phyloP scores from a whole-genome alignment of 1,140 invertebrate species.

The Ceratosolen solmsi region DNA sequence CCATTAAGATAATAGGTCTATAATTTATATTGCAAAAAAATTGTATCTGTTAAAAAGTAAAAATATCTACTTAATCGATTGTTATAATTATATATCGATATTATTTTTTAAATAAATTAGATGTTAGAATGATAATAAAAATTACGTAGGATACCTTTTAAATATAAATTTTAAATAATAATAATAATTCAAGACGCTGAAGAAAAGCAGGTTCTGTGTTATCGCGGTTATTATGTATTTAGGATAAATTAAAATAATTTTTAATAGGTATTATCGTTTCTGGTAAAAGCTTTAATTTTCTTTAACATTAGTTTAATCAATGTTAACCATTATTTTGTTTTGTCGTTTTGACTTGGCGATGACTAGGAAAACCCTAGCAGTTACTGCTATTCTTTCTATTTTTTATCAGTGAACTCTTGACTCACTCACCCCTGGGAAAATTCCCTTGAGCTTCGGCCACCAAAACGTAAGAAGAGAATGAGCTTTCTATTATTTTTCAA shows the following conservation, averaged over 20 bases:
- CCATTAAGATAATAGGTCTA: too few species aligned
- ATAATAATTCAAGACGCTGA: neutral
- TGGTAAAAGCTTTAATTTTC: neutral
- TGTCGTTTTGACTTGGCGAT: neutral
- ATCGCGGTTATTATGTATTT: neutral
- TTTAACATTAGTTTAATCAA: neutral
- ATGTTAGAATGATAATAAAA: too few species aligned
- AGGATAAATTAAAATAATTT: neutral
- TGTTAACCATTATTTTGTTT: conserved; percentile 9
- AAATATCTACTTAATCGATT: too few species aligned
- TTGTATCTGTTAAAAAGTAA: too few species aligned
- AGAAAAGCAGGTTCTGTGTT: neutral
- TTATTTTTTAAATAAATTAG: too few species aligned
- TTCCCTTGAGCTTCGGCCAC: conserved; percentile 50
- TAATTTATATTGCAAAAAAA: too few species aligned
- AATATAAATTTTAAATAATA: too few species aligned
- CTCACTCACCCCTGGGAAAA: conserved; percentile 14
- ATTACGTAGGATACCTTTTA: too few species aligned
- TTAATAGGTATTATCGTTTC: neutral
- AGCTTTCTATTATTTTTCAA: conserved; percentile 72
- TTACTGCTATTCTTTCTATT: conserved; percentile 37
- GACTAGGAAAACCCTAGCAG: conserved; percentile 30
- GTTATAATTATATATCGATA: too few species aligned
- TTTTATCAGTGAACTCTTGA: conserved; percentile 36
- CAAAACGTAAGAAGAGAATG: conserved; percentile 54